These are phyloP conservation scores for Percopsis omiscomaycus DNA, from an alignment of 2,797 vertebrate species.

Conservation along the genomic window DNA sequence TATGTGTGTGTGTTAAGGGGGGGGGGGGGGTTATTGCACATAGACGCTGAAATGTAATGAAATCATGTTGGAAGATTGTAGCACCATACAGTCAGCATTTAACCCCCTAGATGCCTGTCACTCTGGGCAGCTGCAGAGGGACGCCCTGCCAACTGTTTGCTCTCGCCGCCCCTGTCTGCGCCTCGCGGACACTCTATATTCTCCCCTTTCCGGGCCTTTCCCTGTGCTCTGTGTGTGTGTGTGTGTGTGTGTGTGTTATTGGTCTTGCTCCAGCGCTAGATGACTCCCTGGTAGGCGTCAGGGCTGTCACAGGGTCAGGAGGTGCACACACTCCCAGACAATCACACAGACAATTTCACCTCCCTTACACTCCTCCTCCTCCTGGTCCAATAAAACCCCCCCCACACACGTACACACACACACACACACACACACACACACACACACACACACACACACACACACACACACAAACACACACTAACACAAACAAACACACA, in stretches of 20 bases:
- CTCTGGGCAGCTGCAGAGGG: conserved; percentile 26
- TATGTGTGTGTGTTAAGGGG: not conserved
- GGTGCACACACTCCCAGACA: conserved; percentile 46
- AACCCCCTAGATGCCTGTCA: conserved; percentile 53
- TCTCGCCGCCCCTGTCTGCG: conserved; percentile 19
- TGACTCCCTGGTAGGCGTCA: conserved; percentile 26
- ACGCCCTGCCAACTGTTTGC: conserved; percentile 53
- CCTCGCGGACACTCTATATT: not conserved
- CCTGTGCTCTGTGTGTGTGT: not conserved
- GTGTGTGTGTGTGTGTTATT: not conserved
- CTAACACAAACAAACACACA: too few species aligned
- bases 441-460: too few species aligned
- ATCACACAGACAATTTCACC: conserved; percentile 33
- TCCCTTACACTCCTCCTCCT: not conserved
- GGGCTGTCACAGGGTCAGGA: conserved; percentile 45
- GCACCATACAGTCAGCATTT: conserved; percentile 65
- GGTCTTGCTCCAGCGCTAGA: conserved; percentile 1
- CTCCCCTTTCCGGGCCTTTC: not conserved
- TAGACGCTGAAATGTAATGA: conserved; percentile 70
- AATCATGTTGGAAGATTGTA: conserved; percentile 66
- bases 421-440: not conserved
- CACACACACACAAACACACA: too few species aligned
- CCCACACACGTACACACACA: conserved; percentile 10
- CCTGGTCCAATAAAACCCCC: not conserved
- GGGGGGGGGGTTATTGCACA: conserved; percentile 43